These are phyloP conservation scores for Agrotis segetum DNA, from an alignment of 2,888 invertebrate genomes.

Conservation along the genomic window DNA sequence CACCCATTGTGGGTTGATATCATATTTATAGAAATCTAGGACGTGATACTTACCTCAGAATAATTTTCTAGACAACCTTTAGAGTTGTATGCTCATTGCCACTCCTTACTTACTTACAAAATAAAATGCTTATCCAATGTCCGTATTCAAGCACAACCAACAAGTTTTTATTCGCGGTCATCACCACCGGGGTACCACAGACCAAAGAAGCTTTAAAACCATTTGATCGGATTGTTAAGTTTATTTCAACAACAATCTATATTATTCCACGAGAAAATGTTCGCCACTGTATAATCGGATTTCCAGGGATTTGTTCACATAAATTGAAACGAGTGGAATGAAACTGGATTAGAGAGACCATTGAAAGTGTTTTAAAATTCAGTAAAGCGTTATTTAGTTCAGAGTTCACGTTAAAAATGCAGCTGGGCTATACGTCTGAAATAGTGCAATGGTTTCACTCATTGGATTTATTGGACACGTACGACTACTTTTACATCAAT, in stretches of 20 bases:
- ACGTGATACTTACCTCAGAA: background rate
- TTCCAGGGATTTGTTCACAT: slow-evolving; percentile 49
- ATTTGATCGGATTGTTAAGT: slow-evolving; percentile 20
- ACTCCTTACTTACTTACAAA: background rate
- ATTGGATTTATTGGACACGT: slow-evolving; percentile 14
- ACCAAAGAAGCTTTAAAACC: slow-evolving; percentile 1
- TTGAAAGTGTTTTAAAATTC: slow-evolving; percentile 49
- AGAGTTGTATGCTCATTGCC: background rate
- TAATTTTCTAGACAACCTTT: background rate
- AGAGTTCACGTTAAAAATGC: slow-evolving; percentile 31
- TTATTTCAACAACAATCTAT: slow-evolving; percentile 29
- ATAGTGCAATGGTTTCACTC: slow-evolving; percentile 15
- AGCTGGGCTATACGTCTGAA: background rate
- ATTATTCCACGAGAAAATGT: slow-evolving; percentile 25
- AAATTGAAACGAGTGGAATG: slow-evolving; percentile 47
- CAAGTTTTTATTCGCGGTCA: background rate
- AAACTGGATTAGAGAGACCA: slow-evolving; percentile 45
- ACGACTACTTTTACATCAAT: slow-evolving; percentile 6
- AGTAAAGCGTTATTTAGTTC: slow-evolving; percentile 43
- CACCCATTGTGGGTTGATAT: background rate
- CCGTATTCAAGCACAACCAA: background rate
- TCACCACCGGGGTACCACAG: background rate
- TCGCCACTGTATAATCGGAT: slow-evolving; percentile 46
- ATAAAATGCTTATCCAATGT: background rate
- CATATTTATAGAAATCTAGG: background rate